phyloP scores from a whole-genome alignment of 1,140 invertebrate genomes.

The Philaenus spumarius region DNA sequence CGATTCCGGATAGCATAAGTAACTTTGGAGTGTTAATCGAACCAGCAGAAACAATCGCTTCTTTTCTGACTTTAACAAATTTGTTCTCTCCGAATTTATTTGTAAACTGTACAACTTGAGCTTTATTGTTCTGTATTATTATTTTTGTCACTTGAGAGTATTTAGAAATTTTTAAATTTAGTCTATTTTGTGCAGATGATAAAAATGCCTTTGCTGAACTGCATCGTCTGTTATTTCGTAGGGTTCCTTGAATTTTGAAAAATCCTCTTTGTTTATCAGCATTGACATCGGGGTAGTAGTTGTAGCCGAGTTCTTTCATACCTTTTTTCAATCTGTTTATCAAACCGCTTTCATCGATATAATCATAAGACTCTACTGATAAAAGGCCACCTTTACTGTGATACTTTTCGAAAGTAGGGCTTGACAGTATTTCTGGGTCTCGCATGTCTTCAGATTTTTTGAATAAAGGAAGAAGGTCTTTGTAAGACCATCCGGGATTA shows the following conservation, averaged over 20 bases:
- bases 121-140: slow-evolving; percentile 48
- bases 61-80: slow-evolving; percentile 49
- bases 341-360: too few species aligned
- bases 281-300: slow-evolving; percentile 78
- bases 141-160: slow-evolving; percentile 52
- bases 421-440: slow-evolving; percentile 64
- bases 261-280: slow-evolving; percentile 48
- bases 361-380: slow-evolving; percentile 12
- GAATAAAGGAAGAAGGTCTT: slow-evolving; percentile 79
- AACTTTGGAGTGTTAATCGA: slow-evolving; percentile 72
- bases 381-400: slow-evolving; percentile 57
- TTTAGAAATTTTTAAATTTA: slow-evolving; percentile 55
- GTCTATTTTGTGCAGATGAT: slow-evolving; percentile 47
- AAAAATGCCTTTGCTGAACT: slow-evolving; percentile 41
- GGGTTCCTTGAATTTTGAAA: slow-evolving; percentile 34
- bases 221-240: slow-evolving; percentile 21
- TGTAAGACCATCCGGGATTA: slow-evolving; percentile 83
- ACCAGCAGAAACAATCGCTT: slow-evolving; percentile 61
- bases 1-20: slow-evolving; percentile 80
- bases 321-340: too few species aligned
- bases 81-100: slow-evolving; percentile 38
- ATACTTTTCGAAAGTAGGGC: slow-evolving; percentile 44
- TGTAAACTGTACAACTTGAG: slow-evolving; percentile 38
- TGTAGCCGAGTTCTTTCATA: slow-evolving; percentile 75
- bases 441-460: slow-evolving; percentile 78